Evolutionary conservation across 2,113 vertebrate species (phyloP), one percentile per base, ranked within the genome.

Genomic region (Cricetomys ansorgei): DNA sequence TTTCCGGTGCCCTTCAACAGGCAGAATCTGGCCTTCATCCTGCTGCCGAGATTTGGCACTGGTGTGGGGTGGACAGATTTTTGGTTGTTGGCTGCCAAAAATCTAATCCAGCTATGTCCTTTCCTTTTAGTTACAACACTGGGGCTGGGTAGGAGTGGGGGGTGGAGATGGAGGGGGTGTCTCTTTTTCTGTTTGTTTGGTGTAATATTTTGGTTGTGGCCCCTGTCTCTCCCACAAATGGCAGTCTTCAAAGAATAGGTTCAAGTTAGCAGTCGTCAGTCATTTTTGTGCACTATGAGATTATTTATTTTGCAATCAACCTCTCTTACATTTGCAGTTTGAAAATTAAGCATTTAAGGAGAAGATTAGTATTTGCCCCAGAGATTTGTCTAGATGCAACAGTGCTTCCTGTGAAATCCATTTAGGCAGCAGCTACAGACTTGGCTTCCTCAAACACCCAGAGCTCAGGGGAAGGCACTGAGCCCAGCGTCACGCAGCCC

Each of bases 301-400:
- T 23, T 59, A 12, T 5, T 16, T 55, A 53, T 48, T 79, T 69
- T 92, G 34, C 57, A 81, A 11, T 75, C 4, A 86, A 76, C 19
- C 83, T 31, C 4, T 62, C 25, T 62, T 91, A 50, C 5, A 45
- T 80, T 75, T 53, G 50, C 8, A 34, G 72, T 92, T 64, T 93
- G 79, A 77, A 96, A 84, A 80, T 87, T 89, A 92, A 76, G 85
- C 48, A 57, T 94, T 88, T 45, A 92, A 87, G 76, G 10, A 75
- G 90, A 91, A 94, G 43, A 96, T 88, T 86, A 70, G 76, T 57
- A 45, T 93, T 70, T 89, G 3, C 64, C 67, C 53, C 0, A 65
- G 85, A 91, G 64, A 67, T 69, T 86, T 76, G 40, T 40, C 72
- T 50, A 62, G 87, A 87, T 21, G 11, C 87, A 93, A 19, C 1